Conservation (phyloP, 2,797 vertebrate species). For the Chiloscyllium punctatum region DNA sequence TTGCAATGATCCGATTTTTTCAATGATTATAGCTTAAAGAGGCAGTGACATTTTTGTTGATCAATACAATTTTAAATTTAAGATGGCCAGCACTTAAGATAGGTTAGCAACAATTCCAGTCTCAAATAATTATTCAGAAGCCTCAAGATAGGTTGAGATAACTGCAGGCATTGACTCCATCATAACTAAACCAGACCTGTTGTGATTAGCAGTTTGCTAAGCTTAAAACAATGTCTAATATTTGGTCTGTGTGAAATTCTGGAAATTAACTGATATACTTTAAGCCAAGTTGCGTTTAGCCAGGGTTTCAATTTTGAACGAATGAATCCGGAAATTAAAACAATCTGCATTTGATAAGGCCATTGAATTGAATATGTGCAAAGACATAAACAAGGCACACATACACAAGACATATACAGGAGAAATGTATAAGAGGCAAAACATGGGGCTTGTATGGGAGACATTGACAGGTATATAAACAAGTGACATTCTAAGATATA, state of each 20-base stretch:
- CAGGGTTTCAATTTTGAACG: not conserved
- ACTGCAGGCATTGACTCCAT: not conserved
- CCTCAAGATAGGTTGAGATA: not conserved
- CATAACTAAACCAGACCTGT: not conserved
- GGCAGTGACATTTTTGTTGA: not conserved
- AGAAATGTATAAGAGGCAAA: not conserved
- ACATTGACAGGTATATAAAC: not conserved
- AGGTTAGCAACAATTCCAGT: not conserved
- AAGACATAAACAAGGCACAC: not conserved
- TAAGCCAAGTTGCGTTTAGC: not conserved
- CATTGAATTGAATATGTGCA: not conserved
- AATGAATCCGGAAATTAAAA: not conserved
- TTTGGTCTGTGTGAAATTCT: not conserved
- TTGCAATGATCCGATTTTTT: not conserved
- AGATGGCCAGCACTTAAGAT: not conserved
- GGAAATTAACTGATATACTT: not conserved
- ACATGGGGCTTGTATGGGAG: not conserved
- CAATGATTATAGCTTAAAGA: not conserved
- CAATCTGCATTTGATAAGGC: not conserved
- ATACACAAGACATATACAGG: not conserved
- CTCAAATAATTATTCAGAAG: not conserved
- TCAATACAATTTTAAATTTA: not conserved
- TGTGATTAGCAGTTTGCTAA: not conserved
- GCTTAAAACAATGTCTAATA: not conserved
- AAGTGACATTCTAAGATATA: not conserved